These are phyloP conservation scores for Sphaeridia pumilis DNA, from an alignment of 2,888 invertebrate species.

Conservation along the genomic window DNA sequence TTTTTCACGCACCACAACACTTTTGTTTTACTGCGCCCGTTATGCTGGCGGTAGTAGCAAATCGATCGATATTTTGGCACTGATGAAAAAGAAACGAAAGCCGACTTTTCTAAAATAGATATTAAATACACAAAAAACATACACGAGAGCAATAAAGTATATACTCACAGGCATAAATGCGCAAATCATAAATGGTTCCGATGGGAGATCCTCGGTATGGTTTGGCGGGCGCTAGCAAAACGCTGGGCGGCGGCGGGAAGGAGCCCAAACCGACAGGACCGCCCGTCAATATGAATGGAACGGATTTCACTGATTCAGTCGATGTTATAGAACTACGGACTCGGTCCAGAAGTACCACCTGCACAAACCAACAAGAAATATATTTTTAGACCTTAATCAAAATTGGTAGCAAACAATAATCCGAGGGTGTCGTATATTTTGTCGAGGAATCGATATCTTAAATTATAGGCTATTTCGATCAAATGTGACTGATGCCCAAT, in stretches of 20 bases:
- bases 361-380: background rate
- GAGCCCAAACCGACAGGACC: conserved; percentile 46
- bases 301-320: conserved; percentile 30
- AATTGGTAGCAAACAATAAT: no score
- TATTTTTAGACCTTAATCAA: background rate
- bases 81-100: no score
- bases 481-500: no score
- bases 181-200: conserved; percentile 78
- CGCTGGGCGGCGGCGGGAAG: conserved; percentile 77
- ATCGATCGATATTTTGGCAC: no score
- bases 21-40: no score
- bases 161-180: conserved; percentile 68
- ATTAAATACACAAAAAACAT: background rate
- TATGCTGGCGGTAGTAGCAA: no score
- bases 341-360: conserved; percentile 33
- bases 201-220: conserved; percentile 83
- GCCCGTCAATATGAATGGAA: conserved; percentile 33
- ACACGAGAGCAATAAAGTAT: background rate
- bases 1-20: no score
- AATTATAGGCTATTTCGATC: no score
- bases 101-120: no score
- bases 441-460: no score
- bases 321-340: conserved; percentile 28
- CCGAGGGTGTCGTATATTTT: no score
- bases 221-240: conserved; percentile 78